A percentile compares a stretch with the other conserved stretches of the same genome.
These are phyloP conservation scores for Neogale vison DNA, from an alignment of 2,113 vertebrate genomes.

Conservation along the genomic window DNA sequence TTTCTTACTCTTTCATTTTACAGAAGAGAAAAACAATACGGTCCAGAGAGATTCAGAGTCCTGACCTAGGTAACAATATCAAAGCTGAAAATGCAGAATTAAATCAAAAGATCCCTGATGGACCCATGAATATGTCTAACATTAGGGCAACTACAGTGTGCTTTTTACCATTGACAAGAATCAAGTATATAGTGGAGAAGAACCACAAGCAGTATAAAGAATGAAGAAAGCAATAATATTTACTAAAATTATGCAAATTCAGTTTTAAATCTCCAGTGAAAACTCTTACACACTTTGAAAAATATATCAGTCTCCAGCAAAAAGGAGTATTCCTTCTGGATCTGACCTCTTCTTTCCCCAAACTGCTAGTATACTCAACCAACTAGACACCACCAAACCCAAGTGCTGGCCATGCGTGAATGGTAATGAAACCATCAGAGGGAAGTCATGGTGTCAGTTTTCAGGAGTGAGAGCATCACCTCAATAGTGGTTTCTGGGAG, in stretches of 20 bases:
- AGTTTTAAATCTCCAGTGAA: background rate
- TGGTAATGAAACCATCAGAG: background rate
- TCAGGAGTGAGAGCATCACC: background rate
- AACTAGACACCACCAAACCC: background rate
- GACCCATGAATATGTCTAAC: background rate
- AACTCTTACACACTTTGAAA: background rate
- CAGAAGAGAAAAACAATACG: background rate
- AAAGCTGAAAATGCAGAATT: constrained; percentile 2
- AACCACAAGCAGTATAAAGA: background rate
- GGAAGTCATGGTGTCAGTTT: background rate
- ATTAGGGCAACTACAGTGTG: background rate
- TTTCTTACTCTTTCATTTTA: background rate
- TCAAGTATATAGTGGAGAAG: background rate
- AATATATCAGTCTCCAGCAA: background rate
- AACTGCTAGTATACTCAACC: background rate
- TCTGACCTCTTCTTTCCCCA: background rate
- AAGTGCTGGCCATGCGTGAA: background rate
- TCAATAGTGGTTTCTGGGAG: background rate
- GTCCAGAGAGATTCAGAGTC: background rate
- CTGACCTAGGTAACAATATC: background rate
- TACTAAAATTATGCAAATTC: background rate
- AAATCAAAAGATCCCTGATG: background rate
- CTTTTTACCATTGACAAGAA: background rate
- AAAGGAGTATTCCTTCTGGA: background rate
- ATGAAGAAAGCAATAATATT: background rate